phyloP scores from a whole-genome alignment of 2,888 invertebrate genomes.

The Drosophila planitibia region DNA sequence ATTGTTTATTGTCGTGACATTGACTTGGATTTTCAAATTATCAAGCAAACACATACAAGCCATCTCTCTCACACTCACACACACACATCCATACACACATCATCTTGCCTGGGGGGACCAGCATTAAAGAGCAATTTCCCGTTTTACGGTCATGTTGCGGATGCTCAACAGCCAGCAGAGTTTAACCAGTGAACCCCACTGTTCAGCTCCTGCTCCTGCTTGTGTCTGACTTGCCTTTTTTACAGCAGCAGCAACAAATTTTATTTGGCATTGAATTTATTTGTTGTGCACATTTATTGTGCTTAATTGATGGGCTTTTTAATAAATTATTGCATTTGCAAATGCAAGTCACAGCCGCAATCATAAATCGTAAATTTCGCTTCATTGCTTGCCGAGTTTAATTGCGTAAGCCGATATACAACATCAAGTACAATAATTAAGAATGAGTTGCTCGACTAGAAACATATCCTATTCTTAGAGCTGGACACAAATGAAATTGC shows the following conservation, averaged over 20 bases:
- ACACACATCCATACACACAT: neutral
- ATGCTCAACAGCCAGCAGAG: conserved; percentile 32
- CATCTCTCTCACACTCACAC: conserved; percentile 8
- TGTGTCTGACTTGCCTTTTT: conserved; percentile 29
- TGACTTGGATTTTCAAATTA: conserved; percentile 45
- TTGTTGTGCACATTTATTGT: conserved; percentile 32
- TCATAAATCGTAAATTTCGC: conserved; percentile 55
- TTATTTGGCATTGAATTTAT: conserved; percentile 40
- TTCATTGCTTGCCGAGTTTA: conserved; percentile 12
- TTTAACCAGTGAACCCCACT: conserved; percentile 5
- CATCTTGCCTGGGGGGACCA: conserved; percentile 18
- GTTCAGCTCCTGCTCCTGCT: neutral
- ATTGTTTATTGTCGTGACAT: conserved; percentile 34
- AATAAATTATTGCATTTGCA: conserved; percentile 62
- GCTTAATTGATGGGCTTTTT: conserved; percentile 67
- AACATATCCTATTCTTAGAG: neutral
- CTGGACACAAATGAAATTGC: neutral
- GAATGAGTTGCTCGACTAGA: neutral
- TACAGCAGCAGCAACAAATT: conserved; percentile 11
- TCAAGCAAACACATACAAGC: conserved; percentile 20
- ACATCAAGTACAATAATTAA: conserved; percentile 22
- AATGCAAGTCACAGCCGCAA: conserved; percentile 55
- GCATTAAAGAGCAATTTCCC: conserved; percentile 62
- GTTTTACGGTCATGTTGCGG: conserved; percentile 50
- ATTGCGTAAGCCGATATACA: conserved; percentile 29